A percentile compares a stretch with the other conserved stretches of the same genome.
Conservation (phyloP, 2,888 invertebrate genomes). For the Monochamus alternatus region DNA sequence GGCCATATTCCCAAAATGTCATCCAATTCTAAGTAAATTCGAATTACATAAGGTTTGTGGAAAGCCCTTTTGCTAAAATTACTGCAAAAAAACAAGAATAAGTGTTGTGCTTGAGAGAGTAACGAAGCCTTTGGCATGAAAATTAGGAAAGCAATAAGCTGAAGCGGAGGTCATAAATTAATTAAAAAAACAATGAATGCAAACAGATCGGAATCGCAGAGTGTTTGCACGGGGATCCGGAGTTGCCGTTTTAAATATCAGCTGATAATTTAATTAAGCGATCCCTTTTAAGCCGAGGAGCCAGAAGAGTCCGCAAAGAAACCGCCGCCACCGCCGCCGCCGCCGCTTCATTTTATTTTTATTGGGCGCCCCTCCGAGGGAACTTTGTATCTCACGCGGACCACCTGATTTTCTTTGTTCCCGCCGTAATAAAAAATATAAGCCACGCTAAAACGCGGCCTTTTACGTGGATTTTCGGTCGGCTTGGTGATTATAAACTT, state of each 20-base stretch:
- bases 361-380: constrained; percentile 61
- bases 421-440: constrained; percentile 47
- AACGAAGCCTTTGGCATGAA: neutral
- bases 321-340: constrained; percentile 52
- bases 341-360: constrained; percentile 63
- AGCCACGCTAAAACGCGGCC: constrained; percentile 42
- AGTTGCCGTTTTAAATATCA: constrained; percentile 69
- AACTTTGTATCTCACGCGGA: constrained; percentile 60
- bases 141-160: constrained; percentile 25
- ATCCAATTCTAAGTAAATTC: too few relatives aligned
- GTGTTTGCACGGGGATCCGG: constrained; percentile 52
- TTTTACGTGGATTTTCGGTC: constrained; percentile 59
- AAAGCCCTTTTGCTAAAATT: too few relatives aligned
- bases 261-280: constrained; percentile 72
- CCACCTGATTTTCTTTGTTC: constrained; percentile 62
- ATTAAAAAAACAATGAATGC: constrained; percentile 55
- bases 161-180: constrained; percentile 49
- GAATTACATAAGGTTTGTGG: too few relatives aligned
- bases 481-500: constrained; percentile 61
- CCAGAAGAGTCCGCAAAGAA: constrained; percentile 61
- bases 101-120: neutral
- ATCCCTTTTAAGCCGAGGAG: constrained; percentile 66
- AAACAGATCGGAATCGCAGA: constrained; percentile 50
- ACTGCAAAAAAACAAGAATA: neutral
- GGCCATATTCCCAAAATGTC: too few relatives aligned